Conservation (phyloP, 1,140 invertebrate genomes). For the Chionoecetes opilio region DNA sequence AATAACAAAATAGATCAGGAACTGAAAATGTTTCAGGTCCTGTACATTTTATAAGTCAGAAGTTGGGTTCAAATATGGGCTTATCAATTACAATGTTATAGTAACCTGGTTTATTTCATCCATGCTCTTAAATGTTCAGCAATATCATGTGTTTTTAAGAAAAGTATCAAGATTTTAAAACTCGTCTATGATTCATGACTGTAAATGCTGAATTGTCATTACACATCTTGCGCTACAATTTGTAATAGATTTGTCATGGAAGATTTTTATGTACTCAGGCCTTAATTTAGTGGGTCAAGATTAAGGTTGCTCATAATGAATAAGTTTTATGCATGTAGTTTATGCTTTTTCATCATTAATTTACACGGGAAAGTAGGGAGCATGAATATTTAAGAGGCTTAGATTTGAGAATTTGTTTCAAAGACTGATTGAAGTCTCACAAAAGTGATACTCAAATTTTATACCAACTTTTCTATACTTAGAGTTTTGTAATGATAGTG, state of each 20-base stretch:
- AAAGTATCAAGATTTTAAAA: neutral
- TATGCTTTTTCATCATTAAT: neutral
- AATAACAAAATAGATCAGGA: no score
- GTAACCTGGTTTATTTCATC: neutral
- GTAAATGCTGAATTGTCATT: neutral
- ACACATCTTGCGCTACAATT: neutral
- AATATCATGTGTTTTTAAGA: neutral
- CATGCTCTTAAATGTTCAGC: neutral
- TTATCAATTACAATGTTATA: neutral
- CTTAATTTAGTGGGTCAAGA: no score
- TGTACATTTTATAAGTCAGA: no score
- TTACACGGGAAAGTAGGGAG: neutral
- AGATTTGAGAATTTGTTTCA: slow-evolving; percentile 21
- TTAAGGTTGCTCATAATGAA: neutral
- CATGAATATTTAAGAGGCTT: neutral
- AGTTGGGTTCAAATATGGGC: no score
- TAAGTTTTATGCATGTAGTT: neutral
- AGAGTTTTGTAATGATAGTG: neutral
- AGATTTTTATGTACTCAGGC: neutral
- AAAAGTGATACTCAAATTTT: slow-evolving; percentile 31
- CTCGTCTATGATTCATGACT: neutral
- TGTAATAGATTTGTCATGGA: neutral
- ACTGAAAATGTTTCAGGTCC: no score
- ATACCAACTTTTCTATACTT: slow-evolving; percentile 1
- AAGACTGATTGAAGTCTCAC: neutral